These are phyloP conservation scores for Caenorhabditis plicata DNA, from an alignment of 2,888 invertebrate genomes.

Conservation along the genomic window DNA sequence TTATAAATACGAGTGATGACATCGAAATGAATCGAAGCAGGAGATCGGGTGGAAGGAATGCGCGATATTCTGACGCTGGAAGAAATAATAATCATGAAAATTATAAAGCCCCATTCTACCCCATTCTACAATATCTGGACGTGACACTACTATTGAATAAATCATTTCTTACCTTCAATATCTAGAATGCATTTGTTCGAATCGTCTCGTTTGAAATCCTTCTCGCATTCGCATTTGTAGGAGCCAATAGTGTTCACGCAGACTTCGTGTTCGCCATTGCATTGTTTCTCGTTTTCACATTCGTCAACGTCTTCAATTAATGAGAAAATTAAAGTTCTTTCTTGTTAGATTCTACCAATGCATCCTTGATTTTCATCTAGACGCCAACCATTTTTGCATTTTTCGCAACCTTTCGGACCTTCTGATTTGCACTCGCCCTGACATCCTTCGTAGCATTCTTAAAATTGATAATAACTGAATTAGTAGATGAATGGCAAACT, in stretches of 20 bases:
- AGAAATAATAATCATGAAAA: slow-evolving; percentile 1
- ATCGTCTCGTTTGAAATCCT: slow-evolving; percentile 54
- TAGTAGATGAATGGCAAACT: background rate
- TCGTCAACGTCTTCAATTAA: slow-evolving; percentile 53
- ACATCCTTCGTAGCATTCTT: slow-evolving; percentile 63
- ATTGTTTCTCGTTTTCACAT: slow-evolving; percentile 39
- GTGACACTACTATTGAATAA: background rate
- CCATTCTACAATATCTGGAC: background rate
- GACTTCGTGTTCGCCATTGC: slow-evolving; percentile 45
- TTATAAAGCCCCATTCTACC: background rate
- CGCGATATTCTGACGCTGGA: slow-evolving; percentile 44
- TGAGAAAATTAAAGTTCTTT: background rate
- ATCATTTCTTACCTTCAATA: slow-evolving; percentile 53
- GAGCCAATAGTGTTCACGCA: slow-evolving; percentile 61
- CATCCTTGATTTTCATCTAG: slow-evolving; percentile 53
- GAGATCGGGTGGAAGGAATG: slow-evolving; percentile 45
- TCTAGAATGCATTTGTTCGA: slow-evolving; percentile 54
- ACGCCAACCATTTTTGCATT: slow-evolving; percentile 56
- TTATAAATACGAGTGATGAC: slow-evolving; percentile 46
- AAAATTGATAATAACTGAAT: slow-evolving; percentile 4
- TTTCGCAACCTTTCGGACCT: slow-evolving; percentile 51
- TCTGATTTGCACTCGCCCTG: slow-evolving; percentile 53
- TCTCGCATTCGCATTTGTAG: slow-evolving; percentile 55
- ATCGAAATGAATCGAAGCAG: slow-evolving; percentile 49
- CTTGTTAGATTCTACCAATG: slow-evolving; percentile 30